A percentile compares a stretch with the other conserved stretches of the same genome.
Conservation (phyloP, 2,888 invertebrate species). For the Apamea crenata region DNA sequence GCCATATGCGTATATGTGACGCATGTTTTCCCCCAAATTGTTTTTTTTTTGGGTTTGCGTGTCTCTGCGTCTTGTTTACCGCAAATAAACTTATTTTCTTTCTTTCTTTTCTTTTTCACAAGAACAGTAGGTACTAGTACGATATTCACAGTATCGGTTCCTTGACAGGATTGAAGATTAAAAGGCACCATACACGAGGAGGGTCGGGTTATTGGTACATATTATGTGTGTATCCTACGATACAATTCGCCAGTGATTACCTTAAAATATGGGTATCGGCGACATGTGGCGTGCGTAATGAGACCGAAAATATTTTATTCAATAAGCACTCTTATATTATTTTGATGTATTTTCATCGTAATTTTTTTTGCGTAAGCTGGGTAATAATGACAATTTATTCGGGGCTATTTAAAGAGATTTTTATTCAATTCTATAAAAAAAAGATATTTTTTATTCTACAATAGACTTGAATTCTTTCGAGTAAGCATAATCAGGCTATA, state of each 20-base stretch:
- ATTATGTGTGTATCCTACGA: not conserved
- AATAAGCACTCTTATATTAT: conserved; percentile 25
- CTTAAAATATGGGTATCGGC: conserved; percentile 49
- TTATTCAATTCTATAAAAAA: not conserved
- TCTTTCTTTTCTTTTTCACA: not conserved
- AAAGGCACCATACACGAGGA: not conserved
- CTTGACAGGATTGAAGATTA: not conserved
- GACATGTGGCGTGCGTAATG: conserved; percentile 48
- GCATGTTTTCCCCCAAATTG: not conserved
- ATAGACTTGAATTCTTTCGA: not conserved
- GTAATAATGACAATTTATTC: not conserved
- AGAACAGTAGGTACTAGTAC: not conserved
- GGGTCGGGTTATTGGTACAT: not conserved
- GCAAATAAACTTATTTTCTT: not conserved
- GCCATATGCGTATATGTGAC: not conserved
- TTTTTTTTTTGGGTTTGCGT: not conserved
- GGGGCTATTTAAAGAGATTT: not conserved
- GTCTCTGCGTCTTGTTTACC: too few species aligned
- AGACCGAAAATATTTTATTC: conserved; percentile 43
- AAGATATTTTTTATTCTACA: not conserved
- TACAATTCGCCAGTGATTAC: conserved; percentile 32
- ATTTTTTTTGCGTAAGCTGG: not conserved
- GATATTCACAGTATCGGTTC: not conserved
- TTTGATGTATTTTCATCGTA: not conserved
- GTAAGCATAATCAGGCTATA: not conserved